Base-by-base conservation (phyloP, 64 coral and sea anemone species). In the Acropora tenuis region DNA sequence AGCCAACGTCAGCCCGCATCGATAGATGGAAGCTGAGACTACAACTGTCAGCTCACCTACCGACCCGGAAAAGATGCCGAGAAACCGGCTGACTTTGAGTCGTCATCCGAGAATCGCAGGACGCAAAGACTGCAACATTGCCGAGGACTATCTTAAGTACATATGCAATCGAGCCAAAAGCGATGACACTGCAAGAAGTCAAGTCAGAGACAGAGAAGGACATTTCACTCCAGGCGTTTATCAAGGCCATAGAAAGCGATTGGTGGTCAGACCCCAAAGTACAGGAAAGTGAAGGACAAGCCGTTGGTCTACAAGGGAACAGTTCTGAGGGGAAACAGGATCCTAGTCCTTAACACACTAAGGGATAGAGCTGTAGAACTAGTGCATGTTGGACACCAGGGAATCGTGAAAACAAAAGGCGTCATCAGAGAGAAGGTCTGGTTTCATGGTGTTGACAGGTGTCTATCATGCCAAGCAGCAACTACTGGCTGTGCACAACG, bases 101-200 rank as follows among this genome's bases (percentile, higher is more conserved):
- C 57, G 82, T 47, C 57, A 92, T 49, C 74, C 52, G 69, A 85
- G 83, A 50, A 10, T 13, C 53, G 13, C 11, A 58, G 73, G 75
- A 6, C 13, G 3, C 20, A 76, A 75, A 42, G 63, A 57, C 41
- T 11, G 15, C 17, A 76, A 77, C n/a, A 73, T 82, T 46, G 69
- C 92, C 15, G 78, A 93, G n/a, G 79, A 82, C 18, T 93, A 93
- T 53, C 77, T 82, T 10, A 83, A 88, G 66, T 93, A 89, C 44
- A 66, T 94, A 15, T 89, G 77, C 30, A 76, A 15, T 15, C 82
- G 75, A 2, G 65, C 86, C 92, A 60, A 94, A 94, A 75, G 86
- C 86, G 9, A 89, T 94, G 86, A 89, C 78, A 76, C 77, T 75
- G 44, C 68, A 89, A 88, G 79, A 89, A 30, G 73, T 93, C 46